A percentile compares a stretch with the other conserved stretches of the same genome.
Conservation (phyloP, 2,113 vertebrate genomes). For the Bubalus kerabau region DNA sequence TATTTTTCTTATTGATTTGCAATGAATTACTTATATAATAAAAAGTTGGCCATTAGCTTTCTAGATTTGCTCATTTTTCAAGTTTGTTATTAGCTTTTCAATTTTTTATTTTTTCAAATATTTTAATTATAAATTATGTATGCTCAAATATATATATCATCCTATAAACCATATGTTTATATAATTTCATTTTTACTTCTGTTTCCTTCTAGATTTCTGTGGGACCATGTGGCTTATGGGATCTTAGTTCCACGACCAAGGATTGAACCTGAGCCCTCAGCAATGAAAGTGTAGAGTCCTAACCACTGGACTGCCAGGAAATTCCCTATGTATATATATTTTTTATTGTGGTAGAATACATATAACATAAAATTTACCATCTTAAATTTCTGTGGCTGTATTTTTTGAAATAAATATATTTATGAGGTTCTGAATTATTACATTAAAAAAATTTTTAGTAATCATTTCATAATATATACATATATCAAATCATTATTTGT, state of each 20-base stretch:
- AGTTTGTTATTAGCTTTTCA: neutral
- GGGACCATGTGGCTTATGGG: neutral
- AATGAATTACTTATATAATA: neutral
- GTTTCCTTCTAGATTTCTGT: neutral
- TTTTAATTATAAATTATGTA: neutral
- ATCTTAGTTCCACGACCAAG: neutral
- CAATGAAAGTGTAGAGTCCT: neutral
- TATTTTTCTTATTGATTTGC: neutral
- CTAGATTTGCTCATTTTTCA: neutral
- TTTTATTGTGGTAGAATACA: neutral
- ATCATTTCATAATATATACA: neutral
- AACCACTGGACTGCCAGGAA: neutral
- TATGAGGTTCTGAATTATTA: neutral
- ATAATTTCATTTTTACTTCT: neutral
- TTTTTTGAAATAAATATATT: conserved; percentile 4
- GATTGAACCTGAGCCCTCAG: neutral
- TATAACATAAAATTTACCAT: neutral
- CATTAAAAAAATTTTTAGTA: neutral
- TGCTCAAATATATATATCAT: neutral
- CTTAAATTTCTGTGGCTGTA: neutral
- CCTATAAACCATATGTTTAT: neutral
- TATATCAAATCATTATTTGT: neutral
- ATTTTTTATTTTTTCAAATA: neutral
- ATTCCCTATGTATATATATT: neutral
- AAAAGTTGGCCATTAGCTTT: neutral